A percentile compares a stretch with the other conserved stretches of the same genome.
These are phyloP conservation scores for Diogma glabrata DNA, from an alignment of 2,888 invertebrate genomes.

Conservation along the genomic window DNA sequence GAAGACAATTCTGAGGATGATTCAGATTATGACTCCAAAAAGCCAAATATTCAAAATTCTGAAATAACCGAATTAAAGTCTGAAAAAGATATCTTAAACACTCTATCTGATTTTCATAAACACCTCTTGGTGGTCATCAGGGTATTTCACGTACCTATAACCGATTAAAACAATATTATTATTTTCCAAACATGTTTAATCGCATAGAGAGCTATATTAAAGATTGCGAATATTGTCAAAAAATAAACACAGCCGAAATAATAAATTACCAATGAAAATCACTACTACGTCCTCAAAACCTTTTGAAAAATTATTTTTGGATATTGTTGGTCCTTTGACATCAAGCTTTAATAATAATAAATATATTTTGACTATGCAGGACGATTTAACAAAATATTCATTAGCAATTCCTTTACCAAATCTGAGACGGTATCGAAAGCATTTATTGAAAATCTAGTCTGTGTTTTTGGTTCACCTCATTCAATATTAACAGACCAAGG, in stretches of 20 bases:
- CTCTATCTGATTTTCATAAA: too few species aligned
- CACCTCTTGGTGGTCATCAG: background rate
- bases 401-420: slow-evolving; percentile 6
- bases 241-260: background rate
- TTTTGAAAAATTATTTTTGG: background rate
- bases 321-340: slow-evolving; percentile 5
- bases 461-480: slow-evolving; percentile 9
- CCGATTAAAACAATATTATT: background rate
- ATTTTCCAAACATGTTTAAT: background rate
- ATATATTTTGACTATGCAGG: slow-evolving; percentile 12
- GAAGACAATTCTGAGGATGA: too few species aligned
- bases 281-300: background rate
- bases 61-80: background rate
- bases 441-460: slow-evolving; percentile 15
- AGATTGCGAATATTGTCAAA: background rate
- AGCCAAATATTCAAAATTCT: too few species aligned
- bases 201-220: background rate
- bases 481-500: background rate
- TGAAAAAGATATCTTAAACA: too few species aligned
- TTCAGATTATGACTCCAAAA: too few species aligned
- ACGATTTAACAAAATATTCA: slow-evolving; percentile 13
- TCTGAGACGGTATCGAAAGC: slow-evolving; percentile 13
- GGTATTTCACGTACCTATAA: background rate
- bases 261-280: background rate
- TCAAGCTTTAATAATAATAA: slow-evolving; percentile 6